Evolutionary conservation across 1,140 invertebrate species (phyloP), one percentile per base, ranked within the genome.

Genomic region (Pseudachorutes palmiensis): DNA sequence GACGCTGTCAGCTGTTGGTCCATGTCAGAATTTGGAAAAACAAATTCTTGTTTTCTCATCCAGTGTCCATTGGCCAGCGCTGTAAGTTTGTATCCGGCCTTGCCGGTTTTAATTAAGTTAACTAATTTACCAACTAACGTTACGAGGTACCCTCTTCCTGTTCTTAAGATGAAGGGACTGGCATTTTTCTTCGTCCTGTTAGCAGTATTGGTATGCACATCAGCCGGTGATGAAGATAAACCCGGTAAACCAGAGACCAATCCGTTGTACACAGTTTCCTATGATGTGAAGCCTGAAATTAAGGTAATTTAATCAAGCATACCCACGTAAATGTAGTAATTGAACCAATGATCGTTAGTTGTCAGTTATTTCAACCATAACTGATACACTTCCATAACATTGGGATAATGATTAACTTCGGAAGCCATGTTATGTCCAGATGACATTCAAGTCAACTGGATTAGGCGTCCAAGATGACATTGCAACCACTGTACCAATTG

Each of bases 281-380:
- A 82, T 73, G 79, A 81, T 57, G 83, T 86, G 19, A 88, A 91
- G 77, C 86, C 90, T 2, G 91, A 95, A 82, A 96, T 97, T 72
- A 82, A 87, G 80, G 87, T 87, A 77, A 70, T n/a, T n/a, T n/a
- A n/a, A n/a, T 9, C 9, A 29, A 61, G 59, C 14, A 29, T 9
- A 61, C 32, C 9, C 2, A 61, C 14, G 19, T 14, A 61, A 22
- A 45, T 63, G 12, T 48, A 61, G n/a, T 0, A 16, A 22, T 45
- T 16, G 32, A 49, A 36, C 72, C 69, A 69, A 71, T 71, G 66
- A 41, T 73, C 70, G 66, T 73, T 73, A 65, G 69, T 73, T 32
- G 62, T 16, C 19, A 24, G 58, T 28, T 62, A 3, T 57, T 59
- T 61, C 16, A 22, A 14, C 32, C 12, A 48, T 70, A 36, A 62